These are phyloP conservation scores for Linnaemya vulpina DNA, from an alignment of 2,888 invertebrate species.

Conservation along the genomic window DNA sequence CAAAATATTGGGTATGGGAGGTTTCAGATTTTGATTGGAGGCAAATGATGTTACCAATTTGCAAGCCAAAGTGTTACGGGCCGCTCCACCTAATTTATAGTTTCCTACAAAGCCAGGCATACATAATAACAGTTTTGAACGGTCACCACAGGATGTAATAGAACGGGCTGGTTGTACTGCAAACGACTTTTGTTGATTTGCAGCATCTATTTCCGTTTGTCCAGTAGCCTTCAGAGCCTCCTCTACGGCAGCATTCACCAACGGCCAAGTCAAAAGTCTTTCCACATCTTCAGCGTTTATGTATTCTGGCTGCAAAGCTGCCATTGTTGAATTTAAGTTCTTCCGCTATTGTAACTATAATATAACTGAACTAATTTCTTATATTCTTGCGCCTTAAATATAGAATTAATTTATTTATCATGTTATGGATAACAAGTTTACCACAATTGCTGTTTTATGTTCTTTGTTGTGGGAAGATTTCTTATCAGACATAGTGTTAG, in stretches of 20 bases:
- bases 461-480: constrained; percentile 2
- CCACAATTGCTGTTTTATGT: constrained; percentile 2
- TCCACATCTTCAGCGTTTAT: constrained; percentile 81
- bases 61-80: constrained; percentile 82
- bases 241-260: constrained; percentile 81
- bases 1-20: constrained; percentile 82
- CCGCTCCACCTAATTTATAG: constrained; percentile 73
- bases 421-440: not conserved
- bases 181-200: constrained; percentile 61
- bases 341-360: too few relatives aligned
- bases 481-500: constrained; percentile 33
- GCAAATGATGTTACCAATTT: constrained; percentile 84
- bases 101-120: constrained; percentile 84
- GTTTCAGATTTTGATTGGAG: constrained; percentile 78
- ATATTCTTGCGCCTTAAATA: constrained; percentile 21
- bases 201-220: constrained; percentile 60
- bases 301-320: constrained; percentile 42
- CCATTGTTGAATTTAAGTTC: not conserved
- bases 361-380: constrained; percentile 12
- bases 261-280: constrained; percentile 81
- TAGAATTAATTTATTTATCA: constrained; percentile 8
- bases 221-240: constrained; percentile 80
- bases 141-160: constrained; percentile 76
- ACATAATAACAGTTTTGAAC: constrained; percentile 79
- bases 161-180: constrained; percentile 81